phyloP scores from a whole-genome alignment of 2,797 vertebrate species.

The Vireo griseus region DNA sequence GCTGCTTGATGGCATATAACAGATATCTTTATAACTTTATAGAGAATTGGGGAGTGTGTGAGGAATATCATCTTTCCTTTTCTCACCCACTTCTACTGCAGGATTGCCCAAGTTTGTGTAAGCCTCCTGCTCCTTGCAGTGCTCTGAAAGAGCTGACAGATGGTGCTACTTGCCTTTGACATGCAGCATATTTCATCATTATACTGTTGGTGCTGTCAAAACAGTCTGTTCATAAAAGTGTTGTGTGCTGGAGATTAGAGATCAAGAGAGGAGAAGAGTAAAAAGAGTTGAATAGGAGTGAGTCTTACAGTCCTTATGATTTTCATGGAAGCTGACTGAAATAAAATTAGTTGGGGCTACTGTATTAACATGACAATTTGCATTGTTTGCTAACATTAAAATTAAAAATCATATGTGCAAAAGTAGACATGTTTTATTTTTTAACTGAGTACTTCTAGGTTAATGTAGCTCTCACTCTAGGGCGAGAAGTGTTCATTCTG shows the following conservation, averaged over 20 bases:
- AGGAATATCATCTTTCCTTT: background rate
- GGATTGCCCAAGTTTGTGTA: background rate
- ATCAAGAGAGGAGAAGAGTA: background rate
- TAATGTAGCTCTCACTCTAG: background rate
- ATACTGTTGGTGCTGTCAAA: background rate
- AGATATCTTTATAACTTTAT: background rate
- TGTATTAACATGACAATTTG: background rate
- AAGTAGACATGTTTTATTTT: background rate
- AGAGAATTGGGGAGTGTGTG: background rate
- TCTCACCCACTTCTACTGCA: background rate
- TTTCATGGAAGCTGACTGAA: background rate
- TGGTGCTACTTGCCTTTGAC: slow-evolving; percentile 48
- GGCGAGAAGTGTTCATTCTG: background rate
- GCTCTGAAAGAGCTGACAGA: slow-evolving; percentile 9
- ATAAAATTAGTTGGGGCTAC: background rate
- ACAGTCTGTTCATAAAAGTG: background rate
- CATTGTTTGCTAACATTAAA: background rate
- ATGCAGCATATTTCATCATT: background rate
- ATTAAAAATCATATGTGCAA: background rate
- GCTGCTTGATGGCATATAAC: background rate
- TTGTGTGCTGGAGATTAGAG: background rate
- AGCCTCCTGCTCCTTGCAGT: background rate
- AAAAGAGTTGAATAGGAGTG: background rate
- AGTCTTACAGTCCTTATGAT: background rate
- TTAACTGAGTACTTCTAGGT: too few relatives aligned